phyloP scores from a whole-genome alignment of 2,888 invertebrate species.

The Heterodera filipjevi region DNA sequence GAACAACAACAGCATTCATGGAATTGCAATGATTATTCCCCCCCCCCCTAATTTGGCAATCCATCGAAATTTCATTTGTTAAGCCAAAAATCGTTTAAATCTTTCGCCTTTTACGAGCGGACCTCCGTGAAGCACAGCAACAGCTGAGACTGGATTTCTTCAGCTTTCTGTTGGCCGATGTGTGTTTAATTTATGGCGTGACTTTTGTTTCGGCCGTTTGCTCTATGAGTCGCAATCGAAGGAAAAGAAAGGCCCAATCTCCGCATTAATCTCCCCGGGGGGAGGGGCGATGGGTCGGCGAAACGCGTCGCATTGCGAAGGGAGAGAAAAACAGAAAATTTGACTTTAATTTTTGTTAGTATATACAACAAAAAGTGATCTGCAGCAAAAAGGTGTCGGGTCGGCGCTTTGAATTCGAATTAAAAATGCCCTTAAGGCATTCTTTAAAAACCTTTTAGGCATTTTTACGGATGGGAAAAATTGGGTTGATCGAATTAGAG shows the following conservation, averaged over 20 bases:
- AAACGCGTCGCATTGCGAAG: neutral
- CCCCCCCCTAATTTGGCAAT: no score
- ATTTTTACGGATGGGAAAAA: neutral
- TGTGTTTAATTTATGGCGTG: neutral
- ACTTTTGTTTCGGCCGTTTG: slow-evolving; percentile 4
- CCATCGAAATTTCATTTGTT: no score
- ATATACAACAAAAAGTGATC: neutral
- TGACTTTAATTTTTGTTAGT: neutral
- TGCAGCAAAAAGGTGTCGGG: neutral
- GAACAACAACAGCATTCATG: no score
- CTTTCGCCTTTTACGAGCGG: neutral
- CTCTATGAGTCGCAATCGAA: neutral
- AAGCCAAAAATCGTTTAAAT: neutral
- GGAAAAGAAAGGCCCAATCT: neutral
- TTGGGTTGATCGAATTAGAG: slow-evolving; percentile 5
- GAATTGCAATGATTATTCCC: no score
- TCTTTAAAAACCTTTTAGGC: neutral
- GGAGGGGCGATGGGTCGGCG: neutral
- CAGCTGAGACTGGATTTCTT: neutral
- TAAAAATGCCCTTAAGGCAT: neutral
- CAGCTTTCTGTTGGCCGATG: neutral
- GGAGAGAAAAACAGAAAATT: neutral
- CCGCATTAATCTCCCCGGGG: neutral
- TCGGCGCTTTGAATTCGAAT: neutral
- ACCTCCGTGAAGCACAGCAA: neutral